These are phyloP conservation scores for Halictus rubicundus DNA, from an alignment of 1,140 invertebrate genomes.

Conservation along the genomic window DNA sequence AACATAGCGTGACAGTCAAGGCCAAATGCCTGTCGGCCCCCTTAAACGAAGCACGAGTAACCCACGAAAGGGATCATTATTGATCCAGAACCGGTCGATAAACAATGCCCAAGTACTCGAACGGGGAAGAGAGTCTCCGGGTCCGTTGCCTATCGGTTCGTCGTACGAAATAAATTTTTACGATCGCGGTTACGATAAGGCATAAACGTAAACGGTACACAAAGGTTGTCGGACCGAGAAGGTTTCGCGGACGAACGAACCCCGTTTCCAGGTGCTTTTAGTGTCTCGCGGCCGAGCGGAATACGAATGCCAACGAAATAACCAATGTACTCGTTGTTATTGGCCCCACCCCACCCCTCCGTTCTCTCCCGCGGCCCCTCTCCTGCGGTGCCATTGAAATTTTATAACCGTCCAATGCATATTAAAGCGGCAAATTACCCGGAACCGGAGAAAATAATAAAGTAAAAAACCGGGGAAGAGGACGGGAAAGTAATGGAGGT, in stretches of 20 bases:
- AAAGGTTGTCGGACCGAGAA: neutral
- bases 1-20: no score
- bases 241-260: neutral
- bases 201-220: conserved; percentile 14
- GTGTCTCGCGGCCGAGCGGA: neutral
- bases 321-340: neutral
- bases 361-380: no score
- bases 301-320: conserved; percentile 24
- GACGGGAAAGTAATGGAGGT: no score
- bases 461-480: no score
- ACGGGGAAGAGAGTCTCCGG: no score
- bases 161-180: neutral
- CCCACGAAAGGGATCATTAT: no score
- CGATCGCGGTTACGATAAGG: neutral
- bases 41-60: no score
- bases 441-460: neutral
- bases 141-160: no score
- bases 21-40: no score
- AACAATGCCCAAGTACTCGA: no score
- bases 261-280: neutral
- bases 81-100: no score
- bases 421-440: conserved; percentile 14
- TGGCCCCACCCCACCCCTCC: neutral
- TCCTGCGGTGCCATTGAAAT: neutral
- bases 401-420: conserved; percentile 21